Percentiles rank a stretch among this genome's conserved stretches.
Conservation (phyloP, 2,888 invertebrate species). For the Bugulina stolonifera region DNA sequence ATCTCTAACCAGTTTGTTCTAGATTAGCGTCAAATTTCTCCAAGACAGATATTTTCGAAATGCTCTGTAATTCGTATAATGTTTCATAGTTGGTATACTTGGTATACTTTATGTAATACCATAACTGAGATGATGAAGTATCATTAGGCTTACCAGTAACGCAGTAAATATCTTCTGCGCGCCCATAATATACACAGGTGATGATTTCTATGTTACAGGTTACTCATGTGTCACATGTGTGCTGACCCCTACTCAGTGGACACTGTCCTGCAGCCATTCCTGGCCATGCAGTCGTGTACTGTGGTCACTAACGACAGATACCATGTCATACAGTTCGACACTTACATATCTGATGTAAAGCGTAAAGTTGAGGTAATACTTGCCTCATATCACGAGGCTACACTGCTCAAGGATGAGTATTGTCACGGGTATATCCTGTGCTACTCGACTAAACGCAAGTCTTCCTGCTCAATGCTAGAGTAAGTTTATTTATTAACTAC, state of each 20-base stretch:
- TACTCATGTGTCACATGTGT: conserved; percentile 81
- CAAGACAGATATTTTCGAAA: too few species aligned
- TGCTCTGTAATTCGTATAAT: too few species aligned
- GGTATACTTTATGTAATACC: too few species aligned
- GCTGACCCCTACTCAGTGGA: conserved; percentile 88
- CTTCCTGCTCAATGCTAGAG: conserved; percentile 86
- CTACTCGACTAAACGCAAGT: conserved; percentile 88
- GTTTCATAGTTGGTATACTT: too few species aligned
- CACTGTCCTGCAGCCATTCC: conserved; percentile 77
- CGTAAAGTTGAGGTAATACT: conserved; percentile 69
- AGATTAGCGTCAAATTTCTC: too few species aligned
- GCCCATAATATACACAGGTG: too few species aligned
- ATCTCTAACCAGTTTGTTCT: too few species aligned
- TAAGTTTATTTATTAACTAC: too few species aligned
- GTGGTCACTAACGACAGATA: conserved; percentile 65
- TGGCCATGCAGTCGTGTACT: conserved; percentile 80
- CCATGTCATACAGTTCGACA: conserved; percentile 83
- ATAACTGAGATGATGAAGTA: too few species aligned
- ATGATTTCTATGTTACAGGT: conserved; percentile 60
- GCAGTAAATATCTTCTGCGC: too few species aligned
- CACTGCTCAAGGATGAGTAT: conserved; percentile 75
- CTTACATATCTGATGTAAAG: conserved; percentile 66
- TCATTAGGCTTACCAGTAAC: too few species aligned
- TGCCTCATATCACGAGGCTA: conserved; percentile 87
- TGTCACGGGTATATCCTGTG: conserved; percentile 92